phyloP scores from a whole-genome alignment of 1,140 invertebrate genomes.

The Lamellibrachia luymesi region DNA sequence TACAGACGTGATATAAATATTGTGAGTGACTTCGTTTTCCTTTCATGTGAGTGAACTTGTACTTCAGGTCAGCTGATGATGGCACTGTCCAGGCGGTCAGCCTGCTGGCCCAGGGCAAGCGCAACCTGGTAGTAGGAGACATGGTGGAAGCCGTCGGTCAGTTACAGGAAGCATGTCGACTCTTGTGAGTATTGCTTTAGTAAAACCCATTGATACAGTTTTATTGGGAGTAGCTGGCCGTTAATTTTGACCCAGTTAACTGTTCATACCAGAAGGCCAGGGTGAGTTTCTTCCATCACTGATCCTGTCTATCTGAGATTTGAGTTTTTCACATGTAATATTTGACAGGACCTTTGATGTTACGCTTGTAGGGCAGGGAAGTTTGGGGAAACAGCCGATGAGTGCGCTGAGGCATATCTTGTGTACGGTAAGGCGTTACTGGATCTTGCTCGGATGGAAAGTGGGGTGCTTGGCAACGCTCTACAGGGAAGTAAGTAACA shows the following conservation, averaged over 20 bases:
- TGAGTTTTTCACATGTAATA: too few relatives aligned
- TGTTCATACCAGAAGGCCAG: too few relatives aligned
- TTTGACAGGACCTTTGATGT: background rate
- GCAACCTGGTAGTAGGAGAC: conserved; percentile 78
- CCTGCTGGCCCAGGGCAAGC: conserved; percentile 69
- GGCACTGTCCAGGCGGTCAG: conserved; percentile 51
- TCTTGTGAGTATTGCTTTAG: conserved; percentile 58
- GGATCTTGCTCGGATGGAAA: conserved; percentile 76
- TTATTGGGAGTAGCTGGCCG: background rate
- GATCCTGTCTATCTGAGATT: too few relatives aligned
- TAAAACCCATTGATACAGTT: background rate
- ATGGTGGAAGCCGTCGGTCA: conserved; percentile 73
- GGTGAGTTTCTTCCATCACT: too few relatives aligned
- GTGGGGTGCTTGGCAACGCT: conserved; percentile 74
- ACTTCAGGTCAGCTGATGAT: background rate
- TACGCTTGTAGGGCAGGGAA: conserved; percentile 49
- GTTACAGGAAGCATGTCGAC: conserved; percentile 73
- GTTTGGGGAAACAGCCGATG: conserved; percentile 73
- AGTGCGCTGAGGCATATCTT: conserved; percentile 81
- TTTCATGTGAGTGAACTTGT: background rate
- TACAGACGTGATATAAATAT: background rate
- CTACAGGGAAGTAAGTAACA: conserved; percentile 62
- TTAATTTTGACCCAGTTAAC: background rate
- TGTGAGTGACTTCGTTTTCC: background rate
- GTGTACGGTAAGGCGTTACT: conserved; percentile 77